These are phyloP conservation scores for Chloroclystis v-ata DNA, from an alignment of 2,888 invertebrate species.

Conservation along the genomic window DNA sequence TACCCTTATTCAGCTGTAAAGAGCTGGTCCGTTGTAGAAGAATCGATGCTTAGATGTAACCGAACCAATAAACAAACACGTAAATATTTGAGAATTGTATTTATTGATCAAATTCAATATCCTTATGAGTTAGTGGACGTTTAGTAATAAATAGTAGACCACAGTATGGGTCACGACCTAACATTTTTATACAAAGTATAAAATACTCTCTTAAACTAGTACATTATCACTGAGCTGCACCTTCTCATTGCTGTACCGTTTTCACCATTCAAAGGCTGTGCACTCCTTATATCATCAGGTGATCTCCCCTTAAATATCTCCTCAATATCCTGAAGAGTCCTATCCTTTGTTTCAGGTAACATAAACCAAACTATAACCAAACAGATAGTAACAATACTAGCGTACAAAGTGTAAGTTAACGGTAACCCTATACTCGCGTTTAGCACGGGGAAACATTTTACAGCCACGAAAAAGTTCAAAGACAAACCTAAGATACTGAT, in stretches of 20 bases:
- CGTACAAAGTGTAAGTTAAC: conserved; percentile 80
- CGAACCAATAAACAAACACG: neutral
- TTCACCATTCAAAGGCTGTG: conserved; percentile 48
- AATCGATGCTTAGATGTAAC: conserved; percentile 6
- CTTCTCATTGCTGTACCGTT: conserved; percentile 44
- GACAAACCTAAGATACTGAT: conserved; percentile 80
- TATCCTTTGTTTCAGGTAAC: conserved; percentile 83
- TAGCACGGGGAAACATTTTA: conserved; percentile 81
- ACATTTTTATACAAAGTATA: conserved; percentile 25
- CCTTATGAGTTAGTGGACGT: neutral
- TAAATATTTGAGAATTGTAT: neutral
- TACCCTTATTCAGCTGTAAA: conserved; percentile 46
- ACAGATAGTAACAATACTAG: conserved; percentile 70
- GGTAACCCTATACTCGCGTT: conserved; percentile 69
- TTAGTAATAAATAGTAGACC: conserved; percentile 13
- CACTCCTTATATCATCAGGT: conserved; percentile 41
- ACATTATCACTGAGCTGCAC: conserved; percentile 62
- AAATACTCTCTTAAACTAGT: conserved; percentile 34
- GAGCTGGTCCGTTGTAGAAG: conserved; percentile 42
- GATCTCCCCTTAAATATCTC: conserved; percentile 64
- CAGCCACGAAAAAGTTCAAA: conserved; percentile 80
- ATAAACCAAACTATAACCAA: conserved; percentile 75
- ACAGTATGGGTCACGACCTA: conserved; percentile 27
- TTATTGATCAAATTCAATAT: conserved; percentile 1
- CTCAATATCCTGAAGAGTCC: conserved; percentile 82